Conservation (phyloP, 1,140 invertebrate species). For the Caenorhabditis brenneri region DNA sequence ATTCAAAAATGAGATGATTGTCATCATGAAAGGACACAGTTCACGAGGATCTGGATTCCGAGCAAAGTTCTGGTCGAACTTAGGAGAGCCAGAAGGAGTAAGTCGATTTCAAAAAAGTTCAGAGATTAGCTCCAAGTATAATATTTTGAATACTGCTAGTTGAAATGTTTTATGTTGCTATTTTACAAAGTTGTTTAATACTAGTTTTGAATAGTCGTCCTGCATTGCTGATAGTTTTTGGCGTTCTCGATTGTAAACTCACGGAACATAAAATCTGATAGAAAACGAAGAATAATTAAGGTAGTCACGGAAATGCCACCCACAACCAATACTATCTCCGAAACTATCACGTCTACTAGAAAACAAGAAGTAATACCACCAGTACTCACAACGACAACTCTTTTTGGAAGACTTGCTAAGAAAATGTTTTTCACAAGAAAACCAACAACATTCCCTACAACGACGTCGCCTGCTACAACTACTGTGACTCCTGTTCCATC, state of each 20-base stretch:
- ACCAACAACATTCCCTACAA: conserved; percentile 49
- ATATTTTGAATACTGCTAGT: too few species aligned
- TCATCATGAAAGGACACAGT: conserved; percentile 63
- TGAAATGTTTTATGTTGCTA: too few species aligned
- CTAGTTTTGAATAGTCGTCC: too few species aligned
- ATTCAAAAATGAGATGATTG: conserved; percentile 59
- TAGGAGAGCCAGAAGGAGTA: conserved; percentile 10
- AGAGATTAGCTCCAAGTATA: too few species aligned
- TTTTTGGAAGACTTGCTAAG: not conserved
- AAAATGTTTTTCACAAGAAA: conserved; percentile 8
- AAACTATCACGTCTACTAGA: not conserved
- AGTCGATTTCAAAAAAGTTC: not conserved
- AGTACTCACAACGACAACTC: not conserved
- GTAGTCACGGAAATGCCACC: conserved; percentile 32
- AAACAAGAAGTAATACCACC: not conserved
- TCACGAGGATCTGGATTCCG: conserved; percentile 55
- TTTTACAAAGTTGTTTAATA: too few species aligned
- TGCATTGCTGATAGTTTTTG: too few species aligned
- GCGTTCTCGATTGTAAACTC: too few species aligned
- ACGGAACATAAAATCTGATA: too few species aligned
- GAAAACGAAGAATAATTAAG: too few species aligned
- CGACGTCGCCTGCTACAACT: conserved; percentile 34
- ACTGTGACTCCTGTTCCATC: not conserved
- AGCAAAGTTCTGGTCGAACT: conserved; percentile 60
- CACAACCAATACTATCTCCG: not conserved